Evolutionary conservation across 2,113 vertebrate species (phyloP).

Genomic region (Tragelaphus scriptus): DNA sequence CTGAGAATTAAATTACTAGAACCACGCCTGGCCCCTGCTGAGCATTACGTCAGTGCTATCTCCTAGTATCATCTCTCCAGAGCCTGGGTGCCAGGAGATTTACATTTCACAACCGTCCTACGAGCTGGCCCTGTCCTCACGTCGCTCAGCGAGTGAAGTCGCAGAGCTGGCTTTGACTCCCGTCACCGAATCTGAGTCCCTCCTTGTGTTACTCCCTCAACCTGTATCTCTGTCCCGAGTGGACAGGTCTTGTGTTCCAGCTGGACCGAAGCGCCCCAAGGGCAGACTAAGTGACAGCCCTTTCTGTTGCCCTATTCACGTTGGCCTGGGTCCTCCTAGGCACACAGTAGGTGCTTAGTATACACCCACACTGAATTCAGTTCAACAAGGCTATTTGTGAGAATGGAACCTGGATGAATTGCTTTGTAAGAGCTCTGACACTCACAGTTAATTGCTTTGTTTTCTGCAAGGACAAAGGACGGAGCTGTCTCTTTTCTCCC

Average conservation of each 20-base stretch:
- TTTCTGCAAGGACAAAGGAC: background rate
- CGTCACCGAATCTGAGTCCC: fast-evolving
- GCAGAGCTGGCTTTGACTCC: background rate
- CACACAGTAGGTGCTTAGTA: background rate
- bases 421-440: background rate
- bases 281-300: background rate
- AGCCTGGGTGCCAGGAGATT: background rate
- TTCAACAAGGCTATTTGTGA: background rate
- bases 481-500: background rate
- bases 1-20: background rate
- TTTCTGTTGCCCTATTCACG: background rate
- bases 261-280: background rate
- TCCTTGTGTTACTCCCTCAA: fast-evolving
- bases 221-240: background rate
- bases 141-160: fast-evolving
- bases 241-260: background rate
- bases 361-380: background rate
- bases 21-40: background rate
- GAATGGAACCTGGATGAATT: background rate
- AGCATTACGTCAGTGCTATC: background rate
- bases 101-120: background rate
- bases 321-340: background rate
- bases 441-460: background rate
- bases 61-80: background rate
- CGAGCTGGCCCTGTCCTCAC: background rate